Percentiles rank a stretch among this genome's conserved stretches.
Conservation (phyloP, 92 coral and sea anemone genomes). For the Nematostella vectensis region DNA sequence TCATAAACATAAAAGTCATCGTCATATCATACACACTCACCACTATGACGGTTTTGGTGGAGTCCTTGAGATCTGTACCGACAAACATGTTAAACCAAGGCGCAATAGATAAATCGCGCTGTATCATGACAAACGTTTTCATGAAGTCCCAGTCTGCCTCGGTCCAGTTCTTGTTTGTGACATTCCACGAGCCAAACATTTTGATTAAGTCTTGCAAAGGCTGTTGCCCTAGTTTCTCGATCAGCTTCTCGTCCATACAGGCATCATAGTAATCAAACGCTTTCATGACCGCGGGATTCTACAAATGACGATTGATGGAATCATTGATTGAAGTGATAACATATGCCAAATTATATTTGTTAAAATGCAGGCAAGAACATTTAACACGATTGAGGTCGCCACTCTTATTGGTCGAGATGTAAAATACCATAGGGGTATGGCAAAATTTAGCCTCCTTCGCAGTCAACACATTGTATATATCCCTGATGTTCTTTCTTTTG, state of each 20-base stretch:
- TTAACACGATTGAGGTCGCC: too few species aligned
- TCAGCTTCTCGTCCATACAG: conserved; percentile 49
- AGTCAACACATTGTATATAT: too few species aligned
- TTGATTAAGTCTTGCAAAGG: conserved; percentile 60
- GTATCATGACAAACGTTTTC: conserved; percentile 55
- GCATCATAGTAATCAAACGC: conserved; percentile 75
- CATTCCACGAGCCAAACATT: conserved; percentile 71
- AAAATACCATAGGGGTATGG: too few species aligned
- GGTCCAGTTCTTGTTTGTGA: conserved; percentile 63
- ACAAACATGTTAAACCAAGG: conserved; percentile 78
- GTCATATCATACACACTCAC: too few species aligned
- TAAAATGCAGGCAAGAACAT: too few species aligned
- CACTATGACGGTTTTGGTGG: conserved; percentile 80
- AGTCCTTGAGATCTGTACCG: conserved; percentile 66
- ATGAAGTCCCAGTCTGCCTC: conserved; percentile 62
- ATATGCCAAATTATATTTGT: too few species aligned
- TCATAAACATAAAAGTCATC: too few species aligned
- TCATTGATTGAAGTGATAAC: too few species aligned
- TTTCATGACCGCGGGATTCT: conserved; percentile 80
- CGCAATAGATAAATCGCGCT: conserved; percentile 47
- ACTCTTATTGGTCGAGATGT: too few species aligned
- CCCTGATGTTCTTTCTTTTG: too few species aligned
- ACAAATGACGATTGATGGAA: neutral
- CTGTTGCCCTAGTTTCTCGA: conserved; percentile 42
- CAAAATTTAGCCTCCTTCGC: too few species aligned